Percentiles rank a stretch among this genome's conserved stretches.
These are phyloP conservation scores for Bostrychus sinensis DNA, from an alignment of 2,113 vertebrate genomes.

Conservation along the genomic window DNA sequence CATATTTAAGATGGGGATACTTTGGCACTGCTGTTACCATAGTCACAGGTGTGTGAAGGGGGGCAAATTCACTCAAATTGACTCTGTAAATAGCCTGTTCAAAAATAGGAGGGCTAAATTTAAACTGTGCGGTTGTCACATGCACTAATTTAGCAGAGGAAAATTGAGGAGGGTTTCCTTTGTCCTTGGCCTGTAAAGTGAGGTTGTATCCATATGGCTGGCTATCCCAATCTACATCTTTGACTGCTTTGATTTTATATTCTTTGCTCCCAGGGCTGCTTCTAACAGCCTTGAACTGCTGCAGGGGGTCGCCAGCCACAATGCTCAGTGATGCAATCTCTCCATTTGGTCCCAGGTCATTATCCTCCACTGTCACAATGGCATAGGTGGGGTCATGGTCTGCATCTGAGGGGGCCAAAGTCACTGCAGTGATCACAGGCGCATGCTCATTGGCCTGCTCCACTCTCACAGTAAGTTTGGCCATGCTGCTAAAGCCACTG, in stretches of 20 bases:
- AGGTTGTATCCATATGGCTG: slow-evolving; percentile 94
- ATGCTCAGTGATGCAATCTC: slow-evolving; percentile 93
- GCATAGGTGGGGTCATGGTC: slow-evolving; percentile 90
- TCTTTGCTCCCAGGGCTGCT: slow-evolving; percentile 91
- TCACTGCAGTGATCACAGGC: slow-evolving; percentile 86
- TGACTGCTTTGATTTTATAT: slow-evolving; percentile 90
- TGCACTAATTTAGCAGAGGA: slow-evolving; percentile 90
- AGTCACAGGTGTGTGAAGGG: slow-evolving; percentile 89
- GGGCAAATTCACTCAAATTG: slow-evolving; percentile 93
- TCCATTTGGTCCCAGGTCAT: slow-evolving; percentile 89
- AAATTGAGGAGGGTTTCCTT: slow-evolving; percentile 90
- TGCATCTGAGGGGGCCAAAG: slow-evolving; percentile 81
- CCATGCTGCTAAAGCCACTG: slow-evolving; percentile 97
- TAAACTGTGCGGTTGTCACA: slow-evolving; percentile 87
- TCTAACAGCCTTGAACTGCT: slow-evolving; percentile 89
- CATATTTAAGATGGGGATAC: slow-evolving; percentile 87
- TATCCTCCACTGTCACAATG: slow-evolving; percentile 89
- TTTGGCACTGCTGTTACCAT: slow-evolving; percentile 88
- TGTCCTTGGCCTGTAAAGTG: slow-evolving; percentile 96
- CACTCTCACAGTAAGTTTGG: slow-evolving; percentile 87
- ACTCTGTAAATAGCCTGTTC: slow-evolving; percentile 90
- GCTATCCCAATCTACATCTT: slow-evolving; percentile 88
- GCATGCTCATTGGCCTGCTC: slow-evolving; percentile 92
- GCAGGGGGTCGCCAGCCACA: slow-evolving; percentile 90
- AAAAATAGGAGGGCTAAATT: slow-evolving; percentile 87